Conservation (phyloP, 2,888 invertebrate species). For the Ashinkailepas kermadecensis region DNA sequence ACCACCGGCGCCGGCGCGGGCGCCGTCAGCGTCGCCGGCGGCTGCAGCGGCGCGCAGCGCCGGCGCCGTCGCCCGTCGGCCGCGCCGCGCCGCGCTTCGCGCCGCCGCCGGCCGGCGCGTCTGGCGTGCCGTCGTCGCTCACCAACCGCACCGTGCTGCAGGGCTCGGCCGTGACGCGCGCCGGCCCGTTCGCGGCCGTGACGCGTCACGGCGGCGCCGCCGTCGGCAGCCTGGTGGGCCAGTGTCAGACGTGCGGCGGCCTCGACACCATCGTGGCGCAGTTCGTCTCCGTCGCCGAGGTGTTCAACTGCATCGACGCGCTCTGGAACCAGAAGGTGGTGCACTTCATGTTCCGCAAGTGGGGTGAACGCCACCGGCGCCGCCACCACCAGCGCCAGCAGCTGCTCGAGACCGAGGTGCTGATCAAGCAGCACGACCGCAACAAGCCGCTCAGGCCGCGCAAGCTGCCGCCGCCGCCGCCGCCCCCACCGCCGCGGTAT, state of each 20-base stretch:
- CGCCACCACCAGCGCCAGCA: background rate
- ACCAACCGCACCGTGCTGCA: constrained; percentile 21
- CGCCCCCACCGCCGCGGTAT: constrained; percentile 60
- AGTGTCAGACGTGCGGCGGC: constrained; percentile 20
- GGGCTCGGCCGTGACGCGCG: constrained; percentile 9
- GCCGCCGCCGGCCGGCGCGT: constrained; percentile 6
- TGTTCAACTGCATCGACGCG: constrained; percentile 12
- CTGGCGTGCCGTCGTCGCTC: constrained; percentile 12
- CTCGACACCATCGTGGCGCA: constrained; percentile 22
- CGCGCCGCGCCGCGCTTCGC: background rate
- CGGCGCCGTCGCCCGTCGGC: background rate
- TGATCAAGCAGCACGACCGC: constrained; percentile 22
- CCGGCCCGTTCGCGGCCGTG: constrained; percentile 12
- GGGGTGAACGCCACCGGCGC: constrained; percentile 13
- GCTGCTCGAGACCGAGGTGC: constrained; percentile 19
- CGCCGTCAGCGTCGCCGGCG: background rate
- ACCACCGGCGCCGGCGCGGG: background rate
- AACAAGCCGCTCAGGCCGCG: constrained; percentile 71
- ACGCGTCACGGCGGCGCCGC: constrained; percentile 17
- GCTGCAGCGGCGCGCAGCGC: too few species aligned
- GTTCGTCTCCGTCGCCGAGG: constrained; percentile 12
- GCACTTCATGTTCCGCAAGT: constrained; percentile 12
- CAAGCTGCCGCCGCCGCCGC: constrained; percentile 83
- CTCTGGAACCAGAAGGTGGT: constrained; percentile 16
- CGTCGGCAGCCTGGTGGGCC: constrained; percentile 19